phyloP scores from a whole-genome alignment of 2,888 invertebrate genomes.

The Acrobeloides nanus region DNA sequence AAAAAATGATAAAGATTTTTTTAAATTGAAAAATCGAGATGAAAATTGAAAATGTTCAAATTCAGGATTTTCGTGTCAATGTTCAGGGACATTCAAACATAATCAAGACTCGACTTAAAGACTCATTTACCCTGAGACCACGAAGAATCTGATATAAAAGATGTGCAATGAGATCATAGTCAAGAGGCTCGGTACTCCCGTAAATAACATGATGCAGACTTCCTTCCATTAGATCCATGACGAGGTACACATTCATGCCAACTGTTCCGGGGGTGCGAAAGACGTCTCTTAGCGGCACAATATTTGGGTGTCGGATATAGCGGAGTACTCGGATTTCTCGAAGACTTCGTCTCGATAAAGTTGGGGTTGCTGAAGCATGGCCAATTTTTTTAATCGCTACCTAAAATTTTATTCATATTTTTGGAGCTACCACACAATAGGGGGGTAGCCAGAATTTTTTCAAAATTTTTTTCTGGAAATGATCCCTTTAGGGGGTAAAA shows the following conservation, averaged over 20 bases:
- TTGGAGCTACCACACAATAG: too few species aligned
- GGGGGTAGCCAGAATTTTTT: too few species aligned
- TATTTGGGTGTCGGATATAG: conserved; percentile 44
- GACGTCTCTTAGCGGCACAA: conserved; percentile 41
- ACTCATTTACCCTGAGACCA: conserved; percentile 27
- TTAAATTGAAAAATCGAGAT: too few species aligned
- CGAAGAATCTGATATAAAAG: conserved; percentile 39
- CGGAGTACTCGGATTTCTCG: conserved; percentile 47
- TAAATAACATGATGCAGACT: conserved; percentile 47
- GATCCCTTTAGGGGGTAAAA: too few species aligned
- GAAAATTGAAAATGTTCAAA: too few species aligned
- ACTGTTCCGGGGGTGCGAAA: conserved; percentile 44
- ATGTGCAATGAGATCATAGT: conserved; percentile 34
- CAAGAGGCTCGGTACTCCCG: conserved; percentile 32
- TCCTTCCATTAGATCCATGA: conserved; percentile 50
- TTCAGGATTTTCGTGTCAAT: too few species aligned
- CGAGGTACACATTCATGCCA: conserved; percentile 44
- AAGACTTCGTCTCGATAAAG: conserved; percentile 42
- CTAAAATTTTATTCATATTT: conserved; percentile 15
- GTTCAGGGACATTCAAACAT: not conserved
- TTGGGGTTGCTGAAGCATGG: conserved; percentile 49
- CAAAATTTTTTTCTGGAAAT: too few species aligned
- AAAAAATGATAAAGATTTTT: too few species aligned
- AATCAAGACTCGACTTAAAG: not conserved
- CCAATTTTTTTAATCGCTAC: conserved; percentile 50